Base-by-base conservation (phyloP, 2,888 invertebrate genomes). In the Drosophila helvetica region DNA sequence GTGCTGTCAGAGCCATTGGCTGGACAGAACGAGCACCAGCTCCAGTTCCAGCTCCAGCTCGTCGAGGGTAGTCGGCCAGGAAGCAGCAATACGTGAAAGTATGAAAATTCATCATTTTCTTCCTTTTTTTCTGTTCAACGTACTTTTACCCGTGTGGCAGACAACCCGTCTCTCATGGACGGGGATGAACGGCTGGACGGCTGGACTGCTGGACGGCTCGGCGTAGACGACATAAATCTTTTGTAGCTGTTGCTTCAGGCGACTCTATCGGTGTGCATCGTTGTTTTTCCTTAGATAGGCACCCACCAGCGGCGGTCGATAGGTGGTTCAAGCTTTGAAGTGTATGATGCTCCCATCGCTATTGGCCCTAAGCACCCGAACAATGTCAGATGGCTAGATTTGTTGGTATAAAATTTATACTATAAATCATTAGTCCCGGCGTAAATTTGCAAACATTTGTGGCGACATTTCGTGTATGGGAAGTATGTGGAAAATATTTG, bases 101-200 rank as follows among this genome's bases (percentile, higher is more conserved):
- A 89, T 89, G 82, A 75, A 90, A 86, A 90, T 90, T 85, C 80
- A 90, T 89, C 78, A 90, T 89, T 80, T 86, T 80, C 67, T 55
- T 76, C 64, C 70, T 67, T 54, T 52, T 12, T 50, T 56, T 10
- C 55, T 22, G 12, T 51, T 48, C 15, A 38, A 42, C 52, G 38
- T 61, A 27, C 75, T 77, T 72, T 81, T 80, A 48, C 68, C 71
- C 65, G 62, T 78, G 59, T 74, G 52, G 57, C 78, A 79, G 75
- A 68, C 75, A 73, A 73, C 51, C 67, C 67, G 67, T 68, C 68
- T 55, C 55, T 47, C 50, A 48, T 54, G 60, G 68, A 43, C 46
- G 12, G 52, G 25, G 38, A 25, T 10, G 33, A 18, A 22, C 38
- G 25, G 18, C 22, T 22, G 22, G 22, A 22, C 1, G 22, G 22